Conservation (phyloP, 2,797 vertebrate genomes). For the Paramormyrops hopkinsi region DNA sequence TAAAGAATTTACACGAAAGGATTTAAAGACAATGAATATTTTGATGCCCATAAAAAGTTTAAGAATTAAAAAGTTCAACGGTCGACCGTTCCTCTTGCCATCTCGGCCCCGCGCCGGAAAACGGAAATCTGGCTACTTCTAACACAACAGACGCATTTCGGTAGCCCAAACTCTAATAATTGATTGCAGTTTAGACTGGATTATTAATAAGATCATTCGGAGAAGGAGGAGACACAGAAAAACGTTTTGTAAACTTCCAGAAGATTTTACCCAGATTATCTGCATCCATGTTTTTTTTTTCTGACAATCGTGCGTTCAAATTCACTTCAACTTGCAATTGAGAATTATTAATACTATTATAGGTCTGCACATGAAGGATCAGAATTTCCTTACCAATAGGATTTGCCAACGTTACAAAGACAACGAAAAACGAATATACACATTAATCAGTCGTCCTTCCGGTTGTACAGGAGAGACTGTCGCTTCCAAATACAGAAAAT, state of each 20-base stretch:
- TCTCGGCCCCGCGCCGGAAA: not conserved
- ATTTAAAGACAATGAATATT: not conserved
- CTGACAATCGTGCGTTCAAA: not conserved
- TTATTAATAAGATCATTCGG: constrained; percentile 60
- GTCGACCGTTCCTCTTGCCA: not conserved
- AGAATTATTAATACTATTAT: not conserved
- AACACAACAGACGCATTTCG: not conserved
- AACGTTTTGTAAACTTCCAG: not conserved
- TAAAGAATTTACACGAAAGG: not conserved
- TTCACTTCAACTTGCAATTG: not conserved
- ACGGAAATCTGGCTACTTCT: not conserved
- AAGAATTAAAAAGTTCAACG: not conserved
- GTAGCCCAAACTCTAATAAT: constrained; percentile 40
- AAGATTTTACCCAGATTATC: not conserved
- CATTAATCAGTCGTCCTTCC: not conserved
- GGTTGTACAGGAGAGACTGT: not conserved
- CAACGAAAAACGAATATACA: not conserved
- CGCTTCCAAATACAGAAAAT: not conserved
- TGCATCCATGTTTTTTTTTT: not conserved
- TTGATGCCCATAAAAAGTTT: not conserved
- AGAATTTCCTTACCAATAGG: not conserved
- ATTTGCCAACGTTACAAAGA: not conserved
- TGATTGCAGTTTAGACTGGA: constrained; percentile 69
- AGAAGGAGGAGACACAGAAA: constrained; percentile 34
- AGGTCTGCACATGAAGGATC: not conserved